Evolutionary conservation across 1,140 invertebrate genomes (phyloP).

Genomic region (Venturia canescens): DNA sequence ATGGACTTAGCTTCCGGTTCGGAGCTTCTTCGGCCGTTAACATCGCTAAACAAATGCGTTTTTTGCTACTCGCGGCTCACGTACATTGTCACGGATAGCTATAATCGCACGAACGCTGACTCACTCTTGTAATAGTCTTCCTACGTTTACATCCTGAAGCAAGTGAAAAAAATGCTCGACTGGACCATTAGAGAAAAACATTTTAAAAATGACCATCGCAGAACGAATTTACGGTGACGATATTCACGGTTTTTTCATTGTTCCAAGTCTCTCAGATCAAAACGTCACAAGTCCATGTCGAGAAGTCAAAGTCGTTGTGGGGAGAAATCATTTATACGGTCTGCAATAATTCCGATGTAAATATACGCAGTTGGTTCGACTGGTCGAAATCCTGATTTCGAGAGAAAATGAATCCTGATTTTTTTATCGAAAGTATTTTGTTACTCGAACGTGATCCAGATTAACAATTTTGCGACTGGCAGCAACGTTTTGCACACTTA

Average conservation of each 20-base stretch:
- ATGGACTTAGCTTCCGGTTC: slow-evolving; percentile 4
- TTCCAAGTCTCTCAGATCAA: background rate
- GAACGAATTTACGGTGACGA: background rate
- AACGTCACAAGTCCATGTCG: background rate
- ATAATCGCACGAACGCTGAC: background rate
- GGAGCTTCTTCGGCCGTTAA: background rate
- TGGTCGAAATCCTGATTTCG: background rate
- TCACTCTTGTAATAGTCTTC: background rate
- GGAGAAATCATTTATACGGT: background rate
- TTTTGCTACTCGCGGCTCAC: background rate
- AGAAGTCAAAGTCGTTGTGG: background rate
- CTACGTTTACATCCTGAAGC: background rate
- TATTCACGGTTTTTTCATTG: background rate
- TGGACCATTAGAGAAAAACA: background rate
- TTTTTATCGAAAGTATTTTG: background rate
- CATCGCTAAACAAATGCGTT: background rate
- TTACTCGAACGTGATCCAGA: too few species aligned
- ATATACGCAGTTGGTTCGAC: background rate
- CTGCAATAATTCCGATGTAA: background rate
- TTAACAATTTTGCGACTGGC: too few species aligned
- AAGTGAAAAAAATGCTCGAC: background rate
- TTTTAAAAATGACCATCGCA: background rate
- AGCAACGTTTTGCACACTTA: too few species aligned
- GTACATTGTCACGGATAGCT: slow-evolving; percentile 14
- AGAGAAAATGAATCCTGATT: background rate